Conservation (phyloP, 2,113 vertebrate genomes). For the Antigone vipio region DNA sequence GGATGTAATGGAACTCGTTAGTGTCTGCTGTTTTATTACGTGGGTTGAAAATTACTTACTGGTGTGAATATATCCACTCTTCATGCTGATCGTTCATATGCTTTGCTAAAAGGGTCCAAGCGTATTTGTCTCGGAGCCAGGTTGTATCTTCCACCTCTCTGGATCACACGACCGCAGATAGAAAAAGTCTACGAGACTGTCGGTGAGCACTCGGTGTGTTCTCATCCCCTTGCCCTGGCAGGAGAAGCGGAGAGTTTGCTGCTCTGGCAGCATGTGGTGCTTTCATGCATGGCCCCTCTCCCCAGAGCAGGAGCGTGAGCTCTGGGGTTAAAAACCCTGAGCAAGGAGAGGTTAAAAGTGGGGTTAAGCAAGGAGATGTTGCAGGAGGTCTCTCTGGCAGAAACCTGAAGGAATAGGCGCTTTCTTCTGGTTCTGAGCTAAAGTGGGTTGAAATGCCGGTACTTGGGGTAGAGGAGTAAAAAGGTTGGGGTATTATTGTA, state of each 20-base stretch:
- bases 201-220: not conserved
- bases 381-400: not conserved
- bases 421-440: not conserved
- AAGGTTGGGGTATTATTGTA: not conserved
- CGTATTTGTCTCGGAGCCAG: not conserved
- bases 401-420: not conserved
- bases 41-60: not conserved
- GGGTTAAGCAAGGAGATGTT: not conserved
- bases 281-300: not conserved
- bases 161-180: not conserved
- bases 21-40: not conserved
- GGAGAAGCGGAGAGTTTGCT: not conserved
- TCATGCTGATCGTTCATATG: not conserved
- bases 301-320: not conserved
- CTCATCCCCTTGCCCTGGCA: not conserved
- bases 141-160: not conserved
- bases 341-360: not conserved
- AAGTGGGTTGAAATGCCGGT: not conserved
- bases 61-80: not conserved
- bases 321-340: not conserved
- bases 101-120: not conserved
- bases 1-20: constrained; percentile 17
- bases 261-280: accelerated
- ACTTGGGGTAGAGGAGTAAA: not conserved
- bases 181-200: not conserved